Evolutionary conservation across 2,888 invertebrate species (phyloP), one percentile per base, ranked within the genome.

Genomic region (Campopleginae sp.): DNA sequence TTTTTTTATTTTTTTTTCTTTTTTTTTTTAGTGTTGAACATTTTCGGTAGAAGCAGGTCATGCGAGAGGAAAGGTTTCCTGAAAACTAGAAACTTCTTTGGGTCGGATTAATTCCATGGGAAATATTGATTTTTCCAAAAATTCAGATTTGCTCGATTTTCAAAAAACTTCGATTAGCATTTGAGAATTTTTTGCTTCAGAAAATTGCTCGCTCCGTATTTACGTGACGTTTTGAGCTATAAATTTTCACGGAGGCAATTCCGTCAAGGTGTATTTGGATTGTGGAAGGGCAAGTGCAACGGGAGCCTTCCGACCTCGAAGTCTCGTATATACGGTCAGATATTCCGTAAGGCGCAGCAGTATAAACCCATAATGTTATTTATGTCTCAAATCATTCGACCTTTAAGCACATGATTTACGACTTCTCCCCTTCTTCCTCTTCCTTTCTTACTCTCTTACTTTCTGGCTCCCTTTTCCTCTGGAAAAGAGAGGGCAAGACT

Each of bases 351-450:
- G 70, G 54, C 63, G 76, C 68, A 84, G 86, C 87, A 84, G 88
- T 86, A 89, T 92, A 93, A 93, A 92, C 91, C 92, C 91, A 93
- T 93, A 92, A 93, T 93, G 90, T 92, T 93, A 92, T 93, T 93
- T 93, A 91, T 90, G 90, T 88, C 87, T 89, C 87, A 88, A 92
- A 93, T 93, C 88, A 93, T 93, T 90, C 89, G 91, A 89, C 88
- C 88, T 89, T 88, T 90, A 90, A 85, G 87, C 79, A 31, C 70
- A 75, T 91, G 91, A 93, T 93, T 93, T 93, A 93, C 88, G 90
- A 87, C 78, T 19, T 77, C 42, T 75, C 33, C 17, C 44, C 42
- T 19, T 10, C 38, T 38, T n/a, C n/a, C 33, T 54, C 65, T 74
- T 42, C 54, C 44, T 44, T 66, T 72, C 74, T 66, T n/a, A 66